Base-by-base conservation (phyloP, 2,888 invertebrate genomes). In the Acronicta aceris region DNA sequence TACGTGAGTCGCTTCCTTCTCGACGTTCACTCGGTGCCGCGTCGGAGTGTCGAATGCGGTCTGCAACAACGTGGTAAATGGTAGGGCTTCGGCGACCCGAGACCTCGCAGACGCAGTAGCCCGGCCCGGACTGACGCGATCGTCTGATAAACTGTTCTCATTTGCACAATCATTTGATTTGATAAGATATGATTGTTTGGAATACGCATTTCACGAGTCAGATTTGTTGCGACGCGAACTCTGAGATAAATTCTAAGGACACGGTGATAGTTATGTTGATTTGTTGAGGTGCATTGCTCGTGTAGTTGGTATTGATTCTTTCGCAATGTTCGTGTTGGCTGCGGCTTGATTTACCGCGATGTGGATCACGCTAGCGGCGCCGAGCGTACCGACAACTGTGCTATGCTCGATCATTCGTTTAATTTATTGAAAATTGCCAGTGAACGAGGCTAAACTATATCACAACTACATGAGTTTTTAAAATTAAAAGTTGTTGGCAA, bases 21-120 rank as follows among this genome's bases (percentile, higher is more conserved):
- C 90, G 90, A 92, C 93, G 93, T 94, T 93, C 93, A 90, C 94
- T 91, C 92, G 84, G 77, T 81, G 82, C 90, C 89, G 85, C 88
- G 92, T 83, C 93, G 87, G 83, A 77, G 81, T 82, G 83, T 81
- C 78, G 92, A 93, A 87, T 94, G 93, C 84, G 86, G 87, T 81
- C 88, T 89, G 86, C 82, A 90, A 90, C 81, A 87, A 86, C 82
- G 82, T 83, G 83, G 82, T 80, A 74, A 81, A 79, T 89, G 88
- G 87, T 88, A 88, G 88, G 89, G 88, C 83, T 85, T 67, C 70
- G 60, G 67, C 60, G 59, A 81, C 74, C 74, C 17, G 79, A 87
- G 86, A 88, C 85, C 87, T 87, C 87, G 84, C 80, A 75, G 84
- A 86, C 87, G 84, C 80, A 74, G 84, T 78, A 83, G 84, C 87